Conservation (phyloP, 2,888 invertebrate species). For the Deilephila porcellus region DNA sequence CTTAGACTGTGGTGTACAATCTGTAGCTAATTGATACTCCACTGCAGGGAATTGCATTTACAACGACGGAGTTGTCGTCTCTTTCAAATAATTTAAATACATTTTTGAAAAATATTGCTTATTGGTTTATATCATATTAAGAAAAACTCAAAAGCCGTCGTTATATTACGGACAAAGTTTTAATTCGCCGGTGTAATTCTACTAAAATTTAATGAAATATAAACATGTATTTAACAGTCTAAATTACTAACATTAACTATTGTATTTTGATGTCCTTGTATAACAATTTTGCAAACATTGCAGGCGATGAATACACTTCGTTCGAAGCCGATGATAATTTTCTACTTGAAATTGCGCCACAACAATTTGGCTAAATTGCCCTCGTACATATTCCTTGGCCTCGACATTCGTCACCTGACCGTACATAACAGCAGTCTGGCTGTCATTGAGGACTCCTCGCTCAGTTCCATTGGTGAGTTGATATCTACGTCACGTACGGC, state of each 20-base stretch:
- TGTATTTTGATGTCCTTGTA: no score
- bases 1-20: neutral
- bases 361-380: slow-evolving; percentile 93
- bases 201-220: no score
- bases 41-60: neutral
- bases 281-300: slow-evolving; percentile 37
- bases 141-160: no score
- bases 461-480: slow-evolving; percentile 92
- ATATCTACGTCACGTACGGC: slow-evolving; percentile 10
- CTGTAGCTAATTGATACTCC: neutral
- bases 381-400: slow-evolving; percentile 93
- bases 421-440: slow-evolving; percentile 95
- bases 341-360: slow-evolving; percentile 94
- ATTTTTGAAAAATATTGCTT: no score
- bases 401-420: slow-evolving; percentile 94
- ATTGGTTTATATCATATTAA: no score
- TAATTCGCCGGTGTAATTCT: no score
- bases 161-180: no score
- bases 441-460: slow-evolving; percentile 93
- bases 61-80: neutral
- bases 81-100: no score
- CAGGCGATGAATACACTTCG: slow-evolving; percentile 93
- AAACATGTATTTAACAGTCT: no score
- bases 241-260: no score
- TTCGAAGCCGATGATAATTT: slow-evolving; percentile 91